Evolutionary conservation across 2,797 vertebrate genomes (phyloP).

Genomic region (Triplophysa bombifrons): DNA sequence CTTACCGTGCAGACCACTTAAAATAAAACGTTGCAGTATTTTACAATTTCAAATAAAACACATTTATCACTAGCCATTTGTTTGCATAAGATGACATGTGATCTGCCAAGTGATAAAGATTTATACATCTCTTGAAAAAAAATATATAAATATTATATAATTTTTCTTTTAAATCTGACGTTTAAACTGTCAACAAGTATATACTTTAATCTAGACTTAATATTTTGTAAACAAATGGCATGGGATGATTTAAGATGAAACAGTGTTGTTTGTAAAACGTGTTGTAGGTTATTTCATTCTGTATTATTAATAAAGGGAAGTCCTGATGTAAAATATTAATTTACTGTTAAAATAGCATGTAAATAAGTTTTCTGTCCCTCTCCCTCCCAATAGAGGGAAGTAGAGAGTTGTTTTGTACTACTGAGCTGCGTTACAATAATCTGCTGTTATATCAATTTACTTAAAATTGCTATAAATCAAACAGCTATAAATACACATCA

Average conservation of each 20-base stretch:
- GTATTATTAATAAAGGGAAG: no score
- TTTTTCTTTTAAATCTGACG: no score
- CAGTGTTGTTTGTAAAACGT: no score
- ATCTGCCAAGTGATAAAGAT: neutral
- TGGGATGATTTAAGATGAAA: constrained; percentile 38
- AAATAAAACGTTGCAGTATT: no score
- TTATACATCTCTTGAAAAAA: no score
- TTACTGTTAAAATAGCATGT: neutral
- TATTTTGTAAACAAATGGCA: constrained; percentile 54
- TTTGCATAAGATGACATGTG: neutral
- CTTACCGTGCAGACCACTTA: no score
- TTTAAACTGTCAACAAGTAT: no score
- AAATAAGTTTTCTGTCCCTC: neutral
- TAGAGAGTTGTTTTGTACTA: constrained; percentile 23
- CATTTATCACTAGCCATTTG: neutral
- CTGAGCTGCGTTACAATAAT: neutral
- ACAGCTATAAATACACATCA: neutral
- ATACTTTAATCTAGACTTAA: neutral
- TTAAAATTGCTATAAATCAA: neutral
- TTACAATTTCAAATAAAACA: neutral
- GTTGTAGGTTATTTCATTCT: no score
- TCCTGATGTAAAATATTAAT: neutral
- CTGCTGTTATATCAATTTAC: no score
- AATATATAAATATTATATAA: no score
- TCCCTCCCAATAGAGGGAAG: constrained; percentile 54